phyloP scores from a whole-genome alignment of 2,888 invertebrate species.

The Phyto melanocephala region DNA sequence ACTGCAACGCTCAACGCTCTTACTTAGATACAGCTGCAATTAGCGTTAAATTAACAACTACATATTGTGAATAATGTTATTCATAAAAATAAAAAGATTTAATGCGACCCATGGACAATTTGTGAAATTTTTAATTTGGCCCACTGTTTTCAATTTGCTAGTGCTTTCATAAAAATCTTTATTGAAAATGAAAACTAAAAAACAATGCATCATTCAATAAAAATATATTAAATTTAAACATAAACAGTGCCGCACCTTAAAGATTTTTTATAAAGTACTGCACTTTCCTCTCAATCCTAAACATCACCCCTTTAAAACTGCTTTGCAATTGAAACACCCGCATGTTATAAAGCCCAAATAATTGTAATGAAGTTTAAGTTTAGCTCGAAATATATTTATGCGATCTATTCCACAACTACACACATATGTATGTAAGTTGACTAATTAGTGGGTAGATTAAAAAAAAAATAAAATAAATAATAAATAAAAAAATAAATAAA shows the following conservation, averaged over 20 bases:
- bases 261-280: slow-evolving; percentile 9
- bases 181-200: not conserved
- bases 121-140: too few species aligned
- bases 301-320: not conserved
- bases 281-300: not conserved
- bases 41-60: too few species aligned
- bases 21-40: too few species aligned
- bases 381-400: not conserved
- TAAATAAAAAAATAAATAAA: too few species aligned
- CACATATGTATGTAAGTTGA: not conserved
- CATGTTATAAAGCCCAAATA: slow-evolving; percentile 41
- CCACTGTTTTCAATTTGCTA: too few species aligned
- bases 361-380: not conserved
- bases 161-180: too few species aligned
- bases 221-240: slow-evolving; percentile 40
- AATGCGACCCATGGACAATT: too few species aligned
- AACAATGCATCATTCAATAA: slow-evolving; percentile 3
- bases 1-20: too few species aligned
- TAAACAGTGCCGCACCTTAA: slow-evolving; percentile 48
- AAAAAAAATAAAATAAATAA: too few species aligned
- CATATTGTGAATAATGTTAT: too few species aligned
- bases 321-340: slow-evolving; percentile 26
- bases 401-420: not conserved
- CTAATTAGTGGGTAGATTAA: slow-evolving; percentile 45
- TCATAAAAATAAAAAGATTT: too few species aligned